These are phyloP conservation scores for Adelges cooleyi DNA, from an alignment of 1,140 invertebrate species.

Conservation along the genomic window DNA sequence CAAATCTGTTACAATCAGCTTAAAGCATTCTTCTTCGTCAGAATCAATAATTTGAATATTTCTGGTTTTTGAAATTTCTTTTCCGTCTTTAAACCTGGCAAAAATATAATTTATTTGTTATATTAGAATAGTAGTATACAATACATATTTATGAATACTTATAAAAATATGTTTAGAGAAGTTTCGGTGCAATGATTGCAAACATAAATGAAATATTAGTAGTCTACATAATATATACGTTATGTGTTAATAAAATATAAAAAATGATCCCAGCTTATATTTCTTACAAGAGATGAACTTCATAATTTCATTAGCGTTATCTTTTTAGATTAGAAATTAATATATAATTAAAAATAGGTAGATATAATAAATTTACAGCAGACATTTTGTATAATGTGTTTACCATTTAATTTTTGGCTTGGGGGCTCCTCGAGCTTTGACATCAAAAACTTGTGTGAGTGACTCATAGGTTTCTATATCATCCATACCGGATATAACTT, in stretches of 20 bases:
- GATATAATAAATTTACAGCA: background rate
- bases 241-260: too few relatives aligned
- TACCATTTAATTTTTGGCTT: conserved; percentile 65
- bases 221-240: too few relatives aligned
- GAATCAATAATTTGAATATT: conserved; percentile 45
- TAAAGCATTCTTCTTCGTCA: conserved; percentile 59
- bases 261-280: too few relatives aligned
- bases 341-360: background rate
- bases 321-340: background rate
- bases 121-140: too few relatives aligned
- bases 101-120: too few relatives aligned
- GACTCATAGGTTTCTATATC: conserved; percentile 64
- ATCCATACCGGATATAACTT: conserved; percentile 56
- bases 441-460: conserved; percentile 55
- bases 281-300: too few relatives aligned
- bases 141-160: background rate
- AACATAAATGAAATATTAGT: too few relatives aligned
- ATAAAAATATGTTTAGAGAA: background rate
- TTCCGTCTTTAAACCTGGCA: conserved; percentile 48
- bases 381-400: background rate
- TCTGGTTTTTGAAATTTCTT: conserved; percentile 47
- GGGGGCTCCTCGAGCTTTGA: conserved; percentile 58
- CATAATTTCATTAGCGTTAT: too few relatives aligned
- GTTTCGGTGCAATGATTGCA: too few relatives aligned
- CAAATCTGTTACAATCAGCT: conserved; percentile 52